A percentile compares a stretch with the other conserved stretches of the same genome.
phyloP scores from a whole-genome alignment of 1,140 invertebrate species.

The Tyrophagus putrescentiae region DNA sequence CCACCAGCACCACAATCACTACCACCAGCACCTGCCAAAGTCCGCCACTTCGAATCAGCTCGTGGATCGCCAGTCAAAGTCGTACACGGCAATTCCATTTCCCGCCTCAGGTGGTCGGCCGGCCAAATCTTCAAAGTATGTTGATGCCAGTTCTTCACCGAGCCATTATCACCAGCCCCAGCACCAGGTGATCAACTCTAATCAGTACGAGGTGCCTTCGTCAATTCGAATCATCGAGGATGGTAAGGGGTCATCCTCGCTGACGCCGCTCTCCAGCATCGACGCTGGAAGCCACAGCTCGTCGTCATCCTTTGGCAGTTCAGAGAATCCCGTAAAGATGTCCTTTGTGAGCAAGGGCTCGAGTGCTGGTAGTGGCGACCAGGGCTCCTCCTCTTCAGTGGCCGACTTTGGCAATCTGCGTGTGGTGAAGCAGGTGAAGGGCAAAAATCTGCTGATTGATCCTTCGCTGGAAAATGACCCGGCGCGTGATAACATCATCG shows the following conservation, averaged over 20 bases:
- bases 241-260: neutral
- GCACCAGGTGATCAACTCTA: neutral
- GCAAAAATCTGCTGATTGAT: constrained; percentile 11
- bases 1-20: no score
- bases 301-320: neutral
- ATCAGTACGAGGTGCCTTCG: neutral
- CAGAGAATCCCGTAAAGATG: constrained; percentile 2
- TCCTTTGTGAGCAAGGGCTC: constrained; percentile 5
- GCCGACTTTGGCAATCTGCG: constrained; percentile 9
- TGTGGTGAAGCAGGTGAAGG: constrained; percentile 8
- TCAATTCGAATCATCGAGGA: neutral
- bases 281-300: neutral
- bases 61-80: no score
- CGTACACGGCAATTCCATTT: no score
- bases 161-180: neutral
- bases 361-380: no score
- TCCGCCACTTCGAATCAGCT: no score
- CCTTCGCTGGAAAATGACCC: constrained; percentile 16
- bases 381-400: neutral
- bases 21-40: no score
- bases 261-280: neutral
- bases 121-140: no score
- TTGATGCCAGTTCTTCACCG: no score
- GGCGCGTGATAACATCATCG: constrained; percentile 7
- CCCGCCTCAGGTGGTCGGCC: no score